A percentile compares a stretch with the other conserved stretches of the same genome.
Evolutionary conservation across 2,113 vertebrate genomes (phyloP).

Genomic region (Montifringilla adamsi): DNA sequence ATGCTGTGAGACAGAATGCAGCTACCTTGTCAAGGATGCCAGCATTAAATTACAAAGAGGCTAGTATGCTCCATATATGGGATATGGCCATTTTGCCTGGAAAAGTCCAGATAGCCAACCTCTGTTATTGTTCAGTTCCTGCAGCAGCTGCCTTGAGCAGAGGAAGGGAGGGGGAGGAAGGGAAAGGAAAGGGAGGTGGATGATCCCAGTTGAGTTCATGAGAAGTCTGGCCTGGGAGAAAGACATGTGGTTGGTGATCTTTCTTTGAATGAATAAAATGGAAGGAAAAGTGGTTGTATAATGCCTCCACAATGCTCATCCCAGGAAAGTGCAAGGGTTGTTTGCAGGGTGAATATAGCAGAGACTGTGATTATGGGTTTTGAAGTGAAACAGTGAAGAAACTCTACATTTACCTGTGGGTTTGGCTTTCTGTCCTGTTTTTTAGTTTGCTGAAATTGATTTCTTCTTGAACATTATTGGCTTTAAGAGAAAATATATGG

Average conservation of each 20-base stretch:
- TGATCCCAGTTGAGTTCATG: background rate
- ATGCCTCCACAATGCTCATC: background rate
- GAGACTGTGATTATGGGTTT: background rate
- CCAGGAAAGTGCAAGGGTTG: background rate
- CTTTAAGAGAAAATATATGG: background rate
- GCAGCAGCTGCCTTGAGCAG: background rate
- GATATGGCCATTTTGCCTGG: slow-evolving; percentile 14
- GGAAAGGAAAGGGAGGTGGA: background rate
- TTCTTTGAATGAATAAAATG: background rate
- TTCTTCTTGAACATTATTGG: background rate
- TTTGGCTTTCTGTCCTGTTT: background rate
- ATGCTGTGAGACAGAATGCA: slow-evolving; percentile 68
- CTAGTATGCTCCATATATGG: slow-evolving; percentile 1
- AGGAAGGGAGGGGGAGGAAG: background rate
- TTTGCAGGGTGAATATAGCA: background rate
- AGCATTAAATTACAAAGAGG: slow-evolving; percentile 62
- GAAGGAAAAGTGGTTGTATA: background rate
- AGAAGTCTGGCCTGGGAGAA: background rate
- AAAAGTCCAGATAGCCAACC: background rate
- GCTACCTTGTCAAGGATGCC: slow-evolving; percentile 66
- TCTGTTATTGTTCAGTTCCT: background rate
- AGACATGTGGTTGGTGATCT: background rate
- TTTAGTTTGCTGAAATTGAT: background rate
- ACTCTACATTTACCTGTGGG: background rate
- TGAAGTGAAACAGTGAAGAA: background rate